Evolutionary conservation across 2,888 invertebrate species (phyloP), one percentile per base, ranked within the genome.

Genomic region (Alloplasta piceator): DNA sequence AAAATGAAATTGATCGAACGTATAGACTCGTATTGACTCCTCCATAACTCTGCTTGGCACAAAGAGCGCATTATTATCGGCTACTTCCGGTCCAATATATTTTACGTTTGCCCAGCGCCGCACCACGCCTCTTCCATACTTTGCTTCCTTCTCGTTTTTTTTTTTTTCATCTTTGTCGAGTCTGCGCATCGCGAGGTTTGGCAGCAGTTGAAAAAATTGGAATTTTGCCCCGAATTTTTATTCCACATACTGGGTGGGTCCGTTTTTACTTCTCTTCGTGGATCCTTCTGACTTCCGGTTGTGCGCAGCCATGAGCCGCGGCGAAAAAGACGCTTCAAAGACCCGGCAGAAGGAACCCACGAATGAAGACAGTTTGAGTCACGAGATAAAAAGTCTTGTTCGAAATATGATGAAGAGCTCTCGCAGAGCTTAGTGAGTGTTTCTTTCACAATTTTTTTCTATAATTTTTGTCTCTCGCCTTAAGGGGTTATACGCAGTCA

Each of bases 151-250:
- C 26, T 43, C 70, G n/a, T 26, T 6, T 48, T 66, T 55, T 52
- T 55, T 52, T 46, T 38, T 55, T 75, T 50, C 48, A 46, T 64
- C 52, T 6, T 52, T 74, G 74, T 82, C 84, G 86, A 85, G 85
- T 85, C 83, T 87, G 89, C 91, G 89, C 89, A 85, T 84, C 83
- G 78, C 80, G 36, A 58, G 38, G 84, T 88, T 87, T 85, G 89
- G 89, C 89, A 90, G 90, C 89, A 90, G 89, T 89, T 90, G 89
- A 66, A 84, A 87, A 26, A 84, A 72, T 83, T 80, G 80, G 73
- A 76, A 78, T 82, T 79, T 80, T 74, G 73, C 58, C 64, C 70
- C 38, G 61, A 76, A 76, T 67, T 55, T 52, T 14, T 66, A 50
- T 56, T 75, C 39, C 12, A 26, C 48, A 43, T 41, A 26, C 74